Conservation (phyloP, 2,888 invertebrate genomes). For the Poecilobothrus nobilitatus region DNA sequence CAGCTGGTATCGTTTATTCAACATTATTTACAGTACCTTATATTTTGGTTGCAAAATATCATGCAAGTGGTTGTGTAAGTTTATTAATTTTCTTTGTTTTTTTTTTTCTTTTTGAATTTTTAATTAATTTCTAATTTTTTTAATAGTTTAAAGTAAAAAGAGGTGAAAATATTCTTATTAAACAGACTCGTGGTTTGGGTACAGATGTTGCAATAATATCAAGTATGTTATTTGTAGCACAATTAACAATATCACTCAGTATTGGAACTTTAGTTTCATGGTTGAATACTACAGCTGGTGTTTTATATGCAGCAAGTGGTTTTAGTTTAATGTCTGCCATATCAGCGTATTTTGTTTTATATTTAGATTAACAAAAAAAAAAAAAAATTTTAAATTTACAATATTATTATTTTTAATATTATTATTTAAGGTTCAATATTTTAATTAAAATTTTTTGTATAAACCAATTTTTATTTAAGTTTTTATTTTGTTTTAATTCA, state of each 20-base stretch:
- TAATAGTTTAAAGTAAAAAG: slow-evolving; percentile 35
- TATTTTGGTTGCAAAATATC: slow-evolving; percentile 42
- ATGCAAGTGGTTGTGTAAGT: slow-evolving; percentile 43
- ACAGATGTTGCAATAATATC: slow-evolving; percentile 45
- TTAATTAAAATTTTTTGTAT: too few species aligned
- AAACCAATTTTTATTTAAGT: too few species aligned
- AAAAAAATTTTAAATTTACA: too few species aligned
- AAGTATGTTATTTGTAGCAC: slow-evolving; percentile 44
- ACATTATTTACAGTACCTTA: slow-evolving; percentile 45
- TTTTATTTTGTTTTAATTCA: too few species aligned
- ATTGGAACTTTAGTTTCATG: slow-evolving; percentile 38
- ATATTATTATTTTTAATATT: too few species aligned
- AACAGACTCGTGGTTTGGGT: slow-evolving; percentile 42
- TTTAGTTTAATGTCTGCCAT: slow-evolving; percentile 40
- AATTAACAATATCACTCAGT: slow-evolving; percentile 39
- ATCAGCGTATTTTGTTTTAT: slow-evolving; percentile 41
- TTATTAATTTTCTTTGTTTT: neutral
- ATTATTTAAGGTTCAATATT: too few species aligned
- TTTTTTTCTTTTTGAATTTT: neutral
- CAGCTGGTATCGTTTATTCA: slow-evolving; percentile 43
- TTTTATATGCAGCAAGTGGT: slow-evolving; percentile 41
- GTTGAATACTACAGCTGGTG: slow-evolving; percentile 38
- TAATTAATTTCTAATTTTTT: slow-evolving; percentile 17
- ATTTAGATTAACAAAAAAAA: slow-evolving; percentile 22
- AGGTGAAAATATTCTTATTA: slow-evolving; percentile 39